Conservation (phyloP, 2,888 invertebrate genomes). For the Dione vanillae region DNA sequence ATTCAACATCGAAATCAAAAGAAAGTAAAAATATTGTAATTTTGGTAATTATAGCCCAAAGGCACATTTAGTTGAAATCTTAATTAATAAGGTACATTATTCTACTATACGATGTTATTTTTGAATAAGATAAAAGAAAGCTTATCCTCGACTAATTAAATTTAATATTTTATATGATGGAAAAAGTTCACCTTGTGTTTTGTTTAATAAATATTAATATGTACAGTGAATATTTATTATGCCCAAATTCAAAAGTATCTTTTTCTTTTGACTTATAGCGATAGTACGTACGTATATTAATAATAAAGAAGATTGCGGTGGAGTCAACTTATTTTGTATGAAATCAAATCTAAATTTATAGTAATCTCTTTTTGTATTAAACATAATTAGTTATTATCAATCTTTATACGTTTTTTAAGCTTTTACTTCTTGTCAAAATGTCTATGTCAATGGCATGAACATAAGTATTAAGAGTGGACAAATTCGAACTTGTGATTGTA, state of each 20-base stretch:
- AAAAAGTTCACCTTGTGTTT: not conserved
- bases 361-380: no score
- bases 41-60: conserved; percentile 48
- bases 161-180: not conserved
- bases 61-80: conserved; percentile 44
- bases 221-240: not conserved
- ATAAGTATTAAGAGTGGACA: no score
- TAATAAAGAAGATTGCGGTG: no score
- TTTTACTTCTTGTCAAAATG: no score
- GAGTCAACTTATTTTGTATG: no score
- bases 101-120: conserved; percentile 19
- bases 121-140: conserved; percentile 32
- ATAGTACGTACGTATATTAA: not conserved
- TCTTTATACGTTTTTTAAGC: no score
- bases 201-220: not conserved
- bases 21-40: conserved; percentile 45
- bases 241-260: not conserved
- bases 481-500: no score
- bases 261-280: not conserved
- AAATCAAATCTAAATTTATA: no score
- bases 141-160: conserved; percentile 22
- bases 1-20: conserved; percentile 52
- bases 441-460: no score
- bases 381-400: no score
- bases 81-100: conserved; percentile 50